Conservation (phyloP, 2,113 vertebrate species). For the Struthidea cinerea region DNA sequence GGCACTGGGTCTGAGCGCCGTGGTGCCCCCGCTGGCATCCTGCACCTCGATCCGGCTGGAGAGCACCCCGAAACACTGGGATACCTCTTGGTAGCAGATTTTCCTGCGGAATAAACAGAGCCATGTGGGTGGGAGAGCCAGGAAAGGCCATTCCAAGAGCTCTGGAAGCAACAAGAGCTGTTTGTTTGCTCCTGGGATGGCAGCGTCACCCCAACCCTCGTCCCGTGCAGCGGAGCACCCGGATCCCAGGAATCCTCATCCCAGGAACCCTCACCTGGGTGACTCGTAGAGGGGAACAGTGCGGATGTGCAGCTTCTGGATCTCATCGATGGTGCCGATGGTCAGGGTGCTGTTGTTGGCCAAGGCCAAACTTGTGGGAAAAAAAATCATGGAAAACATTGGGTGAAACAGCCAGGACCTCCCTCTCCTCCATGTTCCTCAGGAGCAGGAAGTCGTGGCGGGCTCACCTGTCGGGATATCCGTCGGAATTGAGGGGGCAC, state of each 20-base stretch:
- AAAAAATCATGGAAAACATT: neutral
- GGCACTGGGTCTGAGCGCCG: constrained; percentile 90
- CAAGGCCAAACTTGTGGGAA: constrained; percentile 81
- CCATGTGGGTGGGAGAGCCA: neutral
- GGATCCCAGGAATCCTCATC: neutral
- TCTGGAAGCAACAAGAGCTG: neutral
- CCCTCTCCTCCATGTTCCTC: neutral
- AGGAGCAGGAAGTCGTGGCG: neutral
- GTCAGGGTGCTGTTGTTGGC: constrained; percentile 99
- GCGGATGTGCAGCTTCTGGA: constrained; percentile 97
- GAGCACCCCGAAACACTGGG: constrained; percentile 95
- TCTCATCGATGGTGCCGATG: constrained; percentile 97
- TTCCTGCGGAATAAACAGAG: constrained; percentile 72
- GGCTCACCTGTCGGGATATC: constrained; percentile 92
- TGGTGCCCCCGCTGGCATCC: constrained; percentile 90
- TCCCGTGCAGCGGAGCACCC: neutral
- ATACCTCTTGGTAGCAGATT: constrained; percentile 98
- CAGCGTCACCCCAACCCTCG: rapidly evolving
- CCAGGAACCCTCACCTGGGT: constrained; percentile 80
- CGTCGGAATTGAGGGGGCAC: constrained; percentile 98
- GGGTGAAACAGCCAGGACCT: neutral
- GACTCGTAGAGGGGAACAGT: constrained; percentile 95
- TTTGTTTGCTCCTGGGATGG: neutral
- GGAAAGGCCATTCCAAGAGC: neutral
- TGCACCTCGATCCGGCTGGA: constrained; percentile 96